These are phyloP conservation scores for Hyperoplus immaculatus DNA, from an alignment of 2,797 vertebrate species.

Conservation along the genomic window DNA sequence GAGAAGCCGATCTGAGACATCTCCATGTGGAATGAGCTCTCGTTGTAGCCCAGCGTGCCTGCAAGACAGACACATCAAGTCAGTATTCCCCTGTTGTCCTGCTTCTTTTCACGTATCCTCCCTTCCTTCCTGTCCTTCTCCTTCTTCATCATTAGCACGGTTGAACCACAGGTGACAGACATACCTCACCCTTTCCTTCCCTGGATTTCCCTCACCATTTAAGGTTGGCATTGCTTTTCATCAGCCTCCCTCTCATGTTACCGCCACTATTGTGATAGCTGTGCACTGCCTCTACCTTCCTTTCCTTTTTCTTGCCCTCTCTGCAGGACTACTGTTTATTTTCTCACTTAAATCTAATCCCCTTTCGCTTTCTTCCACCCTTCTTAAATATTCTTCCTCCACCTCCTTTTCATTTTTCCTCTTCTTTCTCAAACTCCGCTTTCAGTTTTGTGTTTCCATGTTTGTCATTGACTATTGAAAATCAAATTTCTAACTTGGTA, in stretches of 20 bases:
- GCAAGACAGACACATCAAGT: constrained; percentile 29
- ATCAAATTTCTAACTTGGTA: too few species aligned
- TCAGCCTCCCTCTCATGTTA: constrained; percentile 37
- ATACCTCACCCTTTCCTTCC: constrained; percentile 50
- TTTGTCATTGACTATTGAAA: background rate
- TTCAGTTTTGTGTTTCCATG: background rate
- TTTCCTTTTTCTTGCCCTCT: constrained; percentile 28
- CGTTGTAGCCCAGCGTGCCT: constrained; percentile 93
- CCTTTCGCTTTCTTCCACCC: constrained; percentile 57
- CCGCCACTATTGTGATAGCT: constrained; percentile 28
- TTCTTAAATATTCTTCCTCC: constrained; percentile 4
- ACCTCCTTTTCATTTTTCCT: background rate
- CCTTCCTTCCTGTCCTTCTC: constrained; percentile 62
- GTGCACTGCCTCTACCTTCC: background rate
- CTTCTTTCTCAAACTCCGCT: constrained; percentile 3
- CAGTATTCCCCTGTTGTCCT: constrained; percentile 15
- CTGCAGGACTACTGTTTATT: constrained; percentile 23
- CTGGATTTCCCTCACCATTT: constrained; percentile 52
- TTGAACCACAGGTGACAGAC: constrained; percentile 47
- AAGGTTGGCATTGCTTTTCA: constrained; percentile 60
- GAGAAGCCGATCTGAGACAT: constrained; percentile 99
- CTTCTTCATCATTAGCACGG: constrained; percentile 21
- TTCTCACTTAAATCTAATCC: constrained; percentile 16
- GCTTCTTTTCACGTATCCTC: constrained; percentile 44
- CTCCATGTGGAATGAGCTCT: constrained; percentile 96